phyloP scores from a whole-genome alignment of 2,888 invertebrate genomes.

The Dryocosmus kuriphilus region DNA sequence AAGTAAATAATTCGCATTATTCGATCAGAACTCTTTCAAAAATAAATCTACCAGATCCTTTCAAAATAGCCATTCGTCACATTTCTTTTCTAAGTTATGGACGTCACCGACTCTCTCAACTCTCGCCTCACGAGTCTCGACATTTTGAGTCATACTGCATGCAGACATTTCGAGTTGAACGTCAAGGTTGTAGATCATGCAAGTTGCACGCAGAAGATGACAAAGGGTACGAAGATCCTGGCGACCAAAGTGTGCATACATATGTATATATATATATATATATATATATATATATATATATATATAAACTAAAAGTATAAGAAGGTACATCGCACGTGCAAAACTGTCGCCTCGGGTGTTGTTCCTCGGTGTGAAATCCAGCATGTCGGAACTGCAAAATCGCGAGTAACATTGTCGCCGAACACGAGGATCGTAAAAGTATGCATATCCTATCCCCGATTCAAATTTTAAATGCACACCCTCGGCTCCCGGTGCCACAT shows the following conservation, averaged over 20 bases:
- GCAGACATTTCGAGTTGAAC: constrained; percentile 13
- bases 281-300: neutral
- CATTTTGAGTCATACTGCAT: constrained; percentile 24
- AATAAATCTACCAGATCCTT: neutral
- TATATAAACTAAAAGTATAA: neutral
- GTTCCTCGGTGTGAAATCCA: constrained; percentile 23
- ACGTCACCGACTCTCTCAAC: neutral
- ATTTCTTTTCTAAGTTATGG: constrained; percentile 21
- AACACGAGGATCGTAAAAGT: constrained; percentile 57
- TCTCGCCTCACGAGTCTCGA: neutral
- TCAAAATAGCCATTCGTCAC: neutral
- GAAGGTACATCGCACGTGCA: neutral
- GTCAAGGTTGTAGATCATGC: constrained; percentile 27
- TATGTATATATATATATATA: neutral
- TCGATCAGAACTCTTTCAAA: neutral
- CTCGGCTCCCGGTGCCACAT: constrained; percentile 73
- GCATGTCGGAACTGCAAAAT: constrained; percentile 37
- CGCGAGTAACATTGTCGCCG: neutral
- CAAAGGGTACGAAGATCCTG: constrained; percentile 5
- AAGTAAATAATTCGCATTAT: neutral
- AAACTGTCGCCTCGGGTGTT: constrained; percentile 24
- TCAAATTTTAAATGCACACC: constrained; percentile 73
- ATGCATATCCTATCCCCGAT: constrained; percentile 68
- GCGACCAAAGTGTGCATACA: neutral
- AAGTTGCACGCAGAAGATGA: constrained; percentile 21